Evolutionary conservation across 2,797 vertebrate species (phyloP).

Genomic region (Danio choprae): DNA sequence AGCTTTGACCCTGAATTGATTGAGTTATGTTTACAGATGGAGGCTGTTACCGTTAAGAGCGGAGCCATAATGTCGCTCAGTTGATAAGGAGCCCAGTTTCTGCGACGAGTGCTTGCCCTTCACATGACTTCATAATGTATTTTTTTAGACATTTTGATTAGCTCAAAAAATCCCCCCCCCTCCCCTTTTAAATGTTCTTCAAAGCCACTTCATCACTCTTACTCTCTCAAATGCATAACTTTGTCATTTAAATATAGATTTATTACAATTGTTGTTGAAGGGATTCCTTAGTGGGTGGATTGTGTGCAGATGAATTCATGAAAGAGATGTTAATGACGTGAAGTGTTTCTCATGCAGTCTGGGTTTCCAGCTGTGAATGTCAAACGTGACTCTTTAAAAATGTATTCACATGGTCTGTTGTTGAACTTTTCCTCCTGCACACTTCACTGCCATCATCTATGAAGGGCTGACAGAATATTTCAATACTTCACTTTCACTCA

Average conservation of each 20-base stretch:
- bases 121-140: constrained; percentile 12
- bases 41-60: constrained; percentile 12
- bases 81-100: neutral
- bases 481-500: constrained; percentile 16
- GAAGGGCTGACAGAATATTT: constrained; percentile 9
- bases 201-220: neutral
- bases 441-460: neutral
- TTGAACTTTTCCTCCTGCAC: constrained; percentile 2
- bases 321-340: constrained; percentile 13
- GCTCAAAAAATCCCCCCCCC: neutral
- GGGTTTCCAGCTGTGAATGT: constrained; percentile 34
- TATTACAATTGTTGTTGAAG: constrained; percentile 10
- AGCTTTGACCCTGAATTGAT: neutral
- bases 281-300: neutral
- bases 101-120: neutral
- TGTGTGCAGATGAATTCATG: constrained; percentile 10
- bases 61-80: neutral
- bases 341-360: constrained; percentile 65
- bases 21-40: constrained; percentile 10
- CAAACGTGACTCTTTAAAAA: constrained; percentile 31
- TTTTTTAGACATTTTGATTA: neutral
- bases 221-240: neutral
- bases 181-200: neutral
- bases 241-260: constrained; percentile 19
- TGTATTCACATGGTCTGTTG: constrained; percentile 34